Conservation (phyloP, 2,888 invertebrate species). For the Halictus ligatus region DNA sequence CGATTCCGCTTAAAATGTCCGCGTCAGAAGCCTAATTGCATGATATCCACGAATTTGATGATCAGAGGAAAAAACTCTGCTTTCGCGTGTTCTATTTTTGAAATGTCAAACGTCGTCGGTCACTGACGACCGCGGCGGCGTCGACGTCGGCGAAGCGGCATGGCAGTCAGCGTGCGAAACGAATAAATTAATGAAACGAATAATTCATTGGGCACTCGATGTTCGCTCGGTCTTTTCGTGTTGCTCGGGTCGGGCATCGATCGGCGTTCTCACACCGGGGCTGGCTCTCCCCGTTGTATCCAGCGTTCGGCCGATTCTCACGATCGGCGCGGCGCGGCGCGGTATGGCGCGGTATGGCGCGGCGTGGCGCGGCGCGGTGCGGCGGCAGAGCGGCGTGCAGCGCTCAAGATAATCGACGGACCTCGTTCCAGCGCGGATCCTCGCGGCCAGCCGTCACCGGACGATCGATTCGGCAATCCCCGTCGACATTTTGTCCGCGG, state of each 20-base stretch:
- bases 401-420: conserved; percentile 22
- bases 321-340: not conserved
- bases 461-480: conserved; percentile 55
- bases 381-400: not conserved
- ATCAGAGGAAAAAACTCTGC: not conserved
- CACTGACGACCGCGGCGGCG: not conserved
- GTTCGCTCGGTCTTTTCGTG: conserved; percentile 39
- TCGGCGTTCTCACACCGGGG: conserved; percentile 20
- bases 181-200: conserved; percentile 12
- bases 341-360: not conserved
- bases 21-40: too few species aligned
- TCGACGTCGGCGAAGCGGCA: not conserved
- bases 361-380: not conserved
- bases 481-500: conserved; percentile 61
- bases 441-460: conserved; percentile 2
- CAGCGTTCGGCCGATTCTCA: conserved; percentile 24
- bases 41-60: too few species aligned
- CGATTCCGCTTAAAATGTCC: too few species aligned
- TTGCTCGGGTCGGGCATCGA: conserved; percentile 12
- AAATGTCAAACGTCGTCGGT: conserved; percentile 1
- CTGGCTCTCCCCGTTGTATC: conserved; percentile 1
- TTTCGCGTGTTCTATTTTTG: not conserved
- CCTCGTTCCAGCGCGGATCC: conserved; percentile 24
- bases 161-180: not conserved
- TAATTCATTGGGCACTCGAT: conserved; percentile 12